These are phyloP conservation scores for Aethina tumida DNA, from an alignment of 1,140 invertebrate genomes.

Conservation along the genomic window DNA sequence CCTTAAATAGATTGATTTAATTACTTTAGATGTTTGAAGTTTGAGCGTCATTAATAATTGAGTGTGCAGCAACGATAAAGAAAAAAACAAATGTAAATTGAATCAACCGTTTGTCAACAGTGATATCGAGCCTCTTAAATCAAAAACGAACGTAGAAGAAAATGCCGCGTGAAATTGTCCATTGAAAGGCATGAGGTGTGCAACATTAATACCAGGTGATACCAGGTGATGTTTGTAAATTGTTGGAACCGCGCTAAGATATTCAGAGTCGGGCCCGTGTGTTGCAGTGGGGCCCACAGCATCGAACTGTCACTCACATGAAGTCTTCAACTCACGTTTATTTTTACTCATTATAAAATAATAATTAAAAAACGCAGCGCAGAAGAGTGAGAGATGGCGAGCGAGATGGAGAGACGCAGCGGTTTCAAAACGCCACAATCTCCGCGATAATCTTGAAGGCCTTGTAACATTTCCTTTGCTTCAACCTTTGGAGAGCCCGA, in stretches of 20 bases:
- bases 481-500: slow-evolving; percentile 26
- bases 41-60: no score
- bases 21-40: no score
- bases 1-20: no score
- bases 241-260: slow-evolving; percentile 13
- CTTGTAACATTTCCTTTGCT: slow-evolving; percentile 30
- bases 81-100: no score
- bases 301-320: slow-evolving; percentile 23
- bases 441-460: slow-evolving; percentile 29
- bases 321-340: slow-evolving; percentile 25
- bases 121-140: no score
- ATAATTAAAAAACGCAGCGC: slow-evolving; percentile 21
- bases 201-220: no score
- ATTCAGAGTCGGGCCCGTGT: slow-evolving; percentile 14
- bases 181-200: no score
- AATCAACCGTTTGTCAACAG: no score
- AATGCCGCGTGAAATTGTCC: no score
- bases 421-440: slow-evolving; percentile 28
- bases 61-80: no score
- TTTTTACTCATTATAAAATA: slow-evolving; percentile 26
- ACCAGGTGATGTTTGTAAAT: no score
- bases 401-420: slow-evolving; percentile 15
- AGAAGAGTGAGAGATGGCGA: slow-evolving; percentile 12
- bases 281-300: slow-evolving; percentile 14
- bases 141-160: no score